These are phyloP conservation scores for Laticauda colubrina DNA, from an alignment of 2,113 vertebrate species.

Conservation along the genomic window DNA sequence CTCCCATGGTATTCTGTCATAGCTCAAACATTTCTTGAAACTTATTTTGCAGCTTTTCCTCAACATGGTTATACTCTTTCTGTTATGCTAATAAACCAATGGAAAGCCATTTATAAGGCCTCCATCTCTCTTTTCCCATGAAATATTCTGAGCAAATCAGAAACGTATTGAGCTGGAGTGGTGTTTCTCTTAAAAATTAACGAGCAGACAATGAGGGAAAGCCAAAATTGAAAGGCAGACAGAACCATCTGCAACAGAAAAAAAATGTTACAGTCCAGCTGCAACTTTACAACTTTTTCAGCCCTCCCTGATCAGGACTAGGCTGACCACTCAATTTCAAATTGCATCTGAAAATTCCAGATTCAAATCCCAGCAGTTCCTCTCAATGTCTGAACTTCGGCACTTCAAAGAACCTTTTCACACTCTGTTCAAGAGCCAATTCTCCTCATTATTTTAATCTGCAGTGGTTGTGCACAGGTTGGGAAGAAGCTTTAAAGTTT, in stretches of 20 bases:
- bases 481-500: not conserved
- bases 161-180: constrained; percentile 14
- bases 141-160: constrained; percentile 19
- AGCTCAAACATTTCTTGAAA: not conserved
- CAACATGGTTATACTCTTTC: constrained; percentile 28
- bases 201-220: not conserved
- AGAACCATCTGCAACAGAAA: not conserved
- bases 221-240: not conserved
- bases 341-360: not conserved
- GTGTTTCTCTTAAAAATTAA: not conserved
- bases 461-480: not conserved
- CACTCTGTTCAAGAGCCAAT: not conserved
- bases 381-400: not conserved
- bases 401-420: constrained; percentile 29
- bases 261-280: not conserved
- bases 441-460: not conserved
- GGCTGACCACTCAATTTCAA: not conserved
- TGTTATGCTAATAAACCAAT: accelerated
- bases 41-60: not conserved
- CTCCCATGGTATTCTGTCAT: constrained; percentile 5
- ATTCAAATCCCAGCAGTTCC: not conserved
- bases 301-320: not conserved
- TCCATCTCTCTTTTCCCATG: constrained; percentile 3
- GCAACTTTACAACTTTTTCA: not conserved
- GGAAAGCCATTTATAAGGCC: constrained; percentile 29